Base-by-base conservation (phyloP, 2,888 invertebrate genomes). In the Idaea aversata region DNA sequence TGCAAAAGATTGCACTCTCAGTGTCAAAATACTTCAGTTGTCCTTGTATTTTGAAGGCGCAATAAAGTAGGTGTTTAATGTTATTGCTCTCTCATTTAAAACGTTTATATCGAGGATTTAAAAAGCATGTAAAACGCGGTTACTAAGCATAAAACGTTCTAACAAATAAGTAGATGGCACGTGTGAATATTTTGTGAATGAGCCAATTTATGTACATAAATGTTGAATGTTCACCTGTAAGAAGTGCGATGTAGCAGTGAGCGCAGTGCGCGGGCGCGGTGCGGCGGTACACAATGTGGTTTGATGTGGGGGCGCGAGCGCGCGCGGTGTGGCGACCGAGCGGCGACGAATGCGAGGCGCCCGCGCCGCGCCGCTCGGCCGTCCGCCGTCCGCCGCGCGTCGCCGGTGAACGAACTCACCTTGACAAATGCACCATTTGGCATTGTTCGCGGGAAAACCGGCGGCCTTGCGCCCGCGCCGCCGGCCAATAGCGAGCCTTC, bases 371-470 rank as follows among this genome's bases (percentile, higher is more conserved):
- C 74, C 75, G 79, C 75, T 82, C 81, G 77, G 80, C 75, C 77
- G 80, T 77, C 84, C 78, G 83, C 75, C 78, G 75, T 80, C 83
- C 80, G 82, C 85, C 85, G 88, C 85, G 88, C 91, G 91, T 86
- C 90, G 88, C 83, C 91, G 92, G 92, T 91, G 92, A 92, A 91
- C 93, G 93, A 91, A 91, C 92, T 93, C 90, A 91, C 93, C 93
- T 93, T 93, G 93, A 93, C 93, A 92, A 92, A 93, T 93, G 93
- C 93, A 93, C 91, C 92, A 93, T 93, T 93, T 91, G 93, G 93
- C 93, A 92, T 93, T 93, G 93, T 93, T 93, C 90, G 92, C 91
- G 92, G 92, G 92, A 91, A 92, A 93, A 93, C 91, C 90, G 88
- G 88, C 91, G 91, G 92, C 91, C 91, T 91, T 91, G 91, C 90